A percentile compares a stretch with the other conserved stretches of the same genome.
phyloP scores from a whole-genome alignment of 1,140 invertebrate species.

The Trachymyrmex septentrionalis region DNA sequence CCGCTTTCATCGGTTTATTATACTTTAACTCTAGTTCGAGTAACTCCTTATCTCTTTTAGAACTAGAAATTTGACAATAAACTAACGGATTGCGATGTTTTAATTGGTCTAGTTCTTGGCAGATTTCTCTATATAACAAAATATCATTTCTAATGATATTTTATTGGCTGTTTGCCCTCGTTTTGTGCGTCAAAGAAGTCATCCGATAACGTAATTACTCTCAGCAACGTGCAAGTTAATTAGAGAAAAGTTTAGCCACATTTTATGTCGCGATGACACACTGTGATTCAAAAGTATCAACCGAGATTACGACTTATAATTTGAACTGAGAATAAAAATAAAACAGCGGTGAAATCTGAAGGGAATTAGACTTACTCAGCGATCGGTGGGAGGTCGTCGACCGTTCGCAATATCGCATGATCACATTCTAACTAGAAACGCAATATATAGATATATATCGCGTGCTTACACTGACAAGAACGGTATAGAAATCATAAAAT shows the following conservation, averaged over 20 bases:
- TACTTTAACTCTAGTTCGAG: background rate
- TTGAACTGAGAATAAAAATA: constrained; percentile 44
- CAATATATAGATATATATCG: constrained; percentile 42
- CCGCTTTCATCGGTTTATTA: background rate
- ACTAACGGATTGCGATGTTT: background rate
- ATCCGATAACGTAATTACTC: background rate
- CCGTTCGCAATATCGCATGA: constrained; percentile 22
- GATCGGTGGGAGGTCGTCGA: constrained; percentile 58
- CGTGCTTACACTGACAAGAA: constrained; percentile 45
- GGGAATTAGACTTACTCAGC: constrained; percentile 45
- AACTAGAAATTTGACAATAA: constrained; percentile 27
- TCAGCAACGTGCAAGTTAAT: background rate
- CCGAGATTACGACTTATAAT: background rate
- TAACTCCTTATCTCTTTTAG: background rate
- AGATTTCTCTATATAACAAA: background rate
- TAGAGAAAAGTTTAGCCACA: constrained; percentile 22
- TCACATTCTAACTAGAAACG: constrained; percentile 57
- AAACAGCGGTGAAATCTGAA: constrained; percentile 42
- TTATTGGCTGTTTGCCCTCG: background rate
- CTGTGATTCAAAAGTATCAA: background rate
- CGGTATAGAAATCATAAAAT: constrained; percentile 15
- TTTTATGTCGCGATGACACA: background rate
- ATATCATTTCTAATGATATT: background rate
- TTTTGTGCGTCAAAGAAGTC: background rate
- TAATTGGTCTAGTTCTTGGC: constrained; percentile 26